Evolutionary conservation across 1,140 invertebrate species (phyloP), one percentile per base, ranked within the genome.

Genomic region (Elymnias hypermnestra): DNA sequence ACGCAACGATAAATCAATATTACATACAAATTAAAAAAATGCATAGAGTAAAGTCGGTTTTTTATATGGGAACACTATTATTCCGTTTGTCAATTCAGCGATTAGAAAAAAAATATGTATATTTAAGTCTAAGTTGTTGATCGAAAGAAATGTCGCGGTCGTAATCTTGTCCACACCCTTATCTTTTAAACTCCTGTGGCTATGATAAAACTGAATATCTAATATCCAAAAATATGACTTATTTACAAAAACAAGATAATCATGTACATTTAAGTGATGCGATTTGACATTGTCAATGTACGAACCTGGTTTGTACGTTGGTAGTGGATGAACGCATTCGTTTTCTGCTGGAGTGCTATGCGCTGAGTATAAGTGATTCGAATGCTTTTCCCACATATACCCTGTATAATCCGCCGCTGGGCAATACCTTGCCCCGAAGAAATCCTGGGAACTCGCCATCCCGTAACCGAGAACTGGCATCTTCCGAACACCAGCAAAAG

Each of bases 391-490:
- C 79, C 76, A 79, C 31, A 55, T 26, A 22, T 50, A 46, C 31
- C 65, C 28, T 60, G 70, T 57, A 41, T 73, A 75, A 10, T 72
- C 67, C 9, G 63, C 33, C 15, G 57, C 40, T 1, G 51, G 48
- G 41, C 68, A 83, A 8, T 64, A 42, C 9, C 61, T 53, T 59
- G 26, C 3, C 10, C 57, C 44, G 42, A 72, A 78, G 29, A 74
- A 37, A 19, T 83, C 78, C 54, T 78, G 68, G 15, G 72, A 63
- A 13, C 3, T 12, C 9, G 72, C 62, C 56, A 68, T 72, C 10
- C 70, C 70, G 65, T 53, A 64, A 4, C 71, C 69, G 10, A 73
- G 63, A 57, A 71, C 72, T 63, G 72, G 76, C 79, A 81, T 83
- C 40, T 76, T 72, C 61, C 52, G 56, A 46, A 25, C 49, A 19